Percentiles rank a stretch among this genome's conserved stretches.
Conservation (phyloP, 2,797 vertebrate species). For the Melanogrammus aeglefinus region DNA sequence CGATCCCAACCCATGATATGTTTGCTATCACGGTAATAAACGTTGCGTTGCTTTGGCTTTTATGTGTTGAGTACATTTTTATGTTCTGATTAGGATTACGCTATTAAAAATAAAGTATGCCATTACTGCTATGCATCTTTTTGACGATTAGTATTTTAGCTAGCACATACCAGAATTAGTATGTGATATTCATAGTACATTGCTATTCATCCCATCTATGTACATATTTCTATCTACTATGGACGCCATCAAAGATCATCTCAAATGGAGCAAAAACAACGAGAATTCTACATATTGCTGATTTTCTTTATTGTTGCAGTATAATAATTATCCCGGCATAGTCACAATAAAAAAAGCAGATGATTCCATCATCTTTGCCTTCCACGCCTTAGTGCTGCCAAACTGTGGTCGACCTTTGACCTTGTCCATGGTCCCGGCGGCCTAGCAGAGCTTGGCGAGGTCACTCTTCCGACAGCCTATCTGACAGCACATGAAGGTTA, state of each 20-base stretch:
- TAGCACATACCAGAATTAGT: background rate
- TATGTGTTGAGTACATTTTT: background rate
- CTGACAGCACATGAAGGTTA: constrained; percentile 65
- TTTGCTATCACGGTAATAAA: background rate
- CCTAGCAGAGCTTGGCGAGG: constrained; percentile 68
- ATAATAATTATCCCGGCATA: background rate
- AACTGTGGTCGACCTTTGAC: background rate
- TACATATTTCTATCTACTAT: background rate
- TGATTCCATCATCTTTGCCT: background rate
- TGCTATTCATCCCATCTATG: background rate
- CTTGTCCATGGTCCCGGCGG: background rate
- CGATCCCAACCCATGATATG: background rate
- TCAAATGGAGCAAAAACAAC: constrained; percentile 21
- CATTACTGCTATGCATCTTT: background rate
- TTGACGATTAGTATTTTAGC: background rate
- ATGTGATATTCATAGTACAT: background rate
- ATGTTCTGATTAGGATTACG: background rate
- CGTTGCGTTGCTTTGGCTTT: background rate
- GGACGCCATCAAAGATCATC: background rate
- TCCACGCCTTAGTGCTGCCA: background rate
- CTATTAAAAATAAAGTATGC: too few relatives aligned
- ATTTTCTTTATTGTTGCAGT: constrained; percentile 32
- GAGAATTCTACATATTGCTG: constrained; percentile 18
- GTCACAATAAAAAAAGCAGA: background rate
- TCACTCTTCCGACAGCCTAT: constrained; percentile 67